Conservation (phyloP, 2,888 invertebrate species). For the Junonia oenone region DNA sequence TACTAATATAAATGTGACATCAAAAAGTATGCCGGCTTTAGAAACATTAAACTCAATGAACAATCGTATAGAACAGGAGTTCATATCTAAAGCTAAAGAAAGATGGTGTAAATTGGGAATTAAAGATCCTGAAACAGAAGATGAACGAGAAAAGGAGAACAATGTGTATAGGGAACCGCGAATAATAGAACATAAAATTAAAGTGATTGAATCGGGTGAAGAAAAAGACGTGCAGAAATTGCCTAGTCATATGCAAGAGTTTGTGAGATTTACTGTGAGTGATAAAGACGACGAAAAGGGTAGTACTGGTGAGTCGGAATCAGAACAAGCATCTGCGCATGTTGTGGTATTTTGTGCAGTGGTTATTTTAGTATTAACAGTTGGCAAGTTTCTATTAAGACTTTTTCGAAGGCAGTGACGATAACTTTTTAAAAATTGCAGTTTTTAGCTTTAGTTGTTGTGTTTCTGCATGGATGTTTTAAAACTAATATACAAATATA, state of each 20-base stretch:
- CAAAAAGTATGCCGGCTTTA: constrained; percentile 60
- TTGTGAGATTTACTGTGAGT: constrained; percentile 82
- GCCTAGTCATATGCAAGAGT: constrained; percentile 89
- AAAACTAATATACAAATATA: not conserved
- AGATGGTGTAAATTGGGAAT: constrained; percentile 85
- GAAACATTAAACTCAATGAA: constrained; percentile 59
- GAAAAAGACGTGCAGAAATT: constrained; percentile 82
- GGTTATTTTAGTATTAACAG: constrained; percentile 65
- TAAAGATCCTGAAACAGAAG: constrained; percentile 83
- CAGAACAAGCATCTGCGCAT: constrained; percentile 65
- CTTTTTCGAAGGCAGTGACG: constrained; percentile 56
- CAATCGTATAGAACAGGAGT: constrained; percentile 85
- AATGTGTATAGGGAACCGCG: constrained; percentile 61
- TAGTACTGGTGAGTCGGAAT: constrained; percentile 66
- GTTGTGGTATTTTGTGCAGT: constrained; percentile 73
- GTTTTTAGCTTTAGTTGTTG: constrained; percentile 16
- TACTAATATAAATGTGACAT: constrained; percentile 42
- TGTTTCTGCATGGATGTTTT: constrained; percentile 16
- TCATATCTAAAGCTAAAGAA: constrained; percentile 86
- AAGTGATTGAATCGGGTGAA: constrained; percentile 83
- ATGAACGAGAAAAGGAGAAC: constrained; percentile 64
- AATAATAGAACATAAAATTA: constrained; percentile 74
- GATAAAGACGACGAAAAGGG: constrained; percentile 77
- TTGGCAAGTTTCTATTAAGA: constrained; percentile 61
- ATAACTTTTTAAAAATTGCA: constrained; percentile 14